Conservation (phyloP, 2,888 invertebrate genomes). For the Amphipoea oculea region DNA sequence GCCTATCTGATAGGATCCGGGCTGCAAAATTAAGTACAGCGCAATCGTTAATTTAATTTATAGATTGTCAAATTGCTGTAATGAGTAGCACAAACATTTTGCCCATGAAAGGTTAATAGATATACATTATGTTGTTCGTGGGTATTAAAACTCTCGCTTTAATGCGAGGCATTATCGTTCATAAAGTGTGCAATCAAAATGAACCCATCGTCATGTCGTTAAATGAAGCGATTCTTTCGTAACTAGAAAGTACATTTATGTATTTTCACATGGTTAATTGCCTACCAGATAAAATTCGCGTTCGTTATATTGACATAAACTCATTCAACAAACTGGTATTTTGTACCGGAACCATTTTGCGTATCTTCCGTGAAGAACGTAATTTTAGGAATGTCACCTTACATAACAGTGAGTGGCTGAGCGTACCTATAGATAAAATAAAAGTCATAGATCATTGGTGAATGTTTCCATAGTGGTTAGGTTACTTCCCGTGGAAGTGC, state of each 20-base stretch:
- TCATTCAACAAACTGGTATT: constrained; percentile 34
- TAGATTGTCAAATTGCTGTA: constrained; percentile 6
- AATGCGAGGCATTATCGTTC: constrained; percentile 76
- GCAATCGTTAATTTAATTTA: constrained; percentile 1
- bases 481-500: constrained; percentile 68
- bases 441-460: constrained; percentile 58
- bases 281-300: constrained; percentile 59
- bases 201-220: constrained; percentile 81
- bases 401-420: constrained; percentile 74
- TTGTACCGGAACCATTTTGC: constrained; percentile 70
- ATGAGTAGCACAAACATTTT: constrained; percentile 32
- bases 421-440: constrained; percentile 69
- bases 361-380: constrained; percentile 72
- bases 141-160: constrained; percentile 75
- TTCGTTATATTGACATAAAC: constrained; percentile 58
- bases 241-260: constrained; percentile 84
- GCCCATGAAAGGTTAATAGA: constrained; percentile 42
- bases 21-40: not conserved
- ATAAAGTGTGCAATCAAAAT: constrained; percentile 78
- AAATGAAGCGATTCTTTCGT: constrained; percentile 85
- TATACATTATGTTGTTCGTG: constrained; percentile 39
- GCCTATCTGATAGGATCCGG: not conserved
- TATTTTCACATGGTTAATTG: constrained; percentile 57
- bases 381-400: constrained; percentile 73
- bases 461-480: constrained; percentile 61